phyloP scores from a whole-genome alignment of 2,888 invertebrate species.

The Dermolepida albohirtum region DNA sequence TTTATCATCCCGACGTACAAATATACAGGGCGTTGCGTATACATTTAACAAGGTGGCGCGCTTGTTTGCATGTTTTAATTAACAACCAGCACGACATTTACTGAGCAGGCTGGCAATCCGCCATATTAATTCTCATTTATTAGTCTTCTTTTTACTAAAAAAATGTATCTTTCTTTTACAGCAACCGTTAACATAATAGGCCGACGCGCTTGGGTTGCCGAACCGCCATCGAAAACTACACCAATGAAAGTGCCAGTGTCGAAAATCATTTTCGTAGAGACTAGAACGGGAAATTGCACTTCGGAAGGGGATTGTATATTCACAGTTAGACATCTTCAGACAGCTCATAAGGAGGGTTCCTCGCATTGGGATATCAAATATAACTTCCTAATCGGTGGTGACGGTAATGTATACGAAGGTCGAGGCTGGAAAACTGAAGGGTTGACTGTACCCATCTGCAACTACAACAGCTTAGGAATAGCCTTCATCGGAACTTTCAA shows the following conservation, averaged over 20 bases:
- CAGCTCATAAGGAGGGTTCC: constrained; percentile 75
- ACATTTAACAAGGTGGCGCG: too few species aligned
- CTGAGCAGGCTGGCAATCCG: too few species aligned
- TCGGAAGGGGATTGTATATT: constrained; percentile 28
- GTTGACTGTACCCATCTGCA: constrained; percentile 77
- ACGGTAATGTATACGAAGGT: constrained; percentile 78
- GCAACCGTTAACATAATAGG: constrained; percentile 24
- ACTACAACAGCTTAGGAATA: constrained; percentile 75
- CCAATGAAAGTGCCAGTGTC: constrained; percentile 19
- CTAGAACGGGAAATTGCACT: constrained; percentile 16
- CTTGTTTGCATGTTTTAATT: too few species aligned
- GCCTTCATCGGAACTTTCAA: constrained; percentile 81
- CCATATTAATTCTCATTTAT: too few species aligned
- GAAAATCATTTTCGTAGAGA: constrained; percentile 36
- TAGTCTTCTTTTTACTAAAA: background rate
- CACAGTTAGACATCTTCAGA: constrained; percentile 64
- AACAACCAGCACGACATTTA: too few species aligned
- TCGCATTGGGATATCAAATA: constrained; percentile 75
- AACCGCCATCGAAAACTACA: background rate
- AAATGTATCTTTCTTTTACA: constrained; percentile 18
- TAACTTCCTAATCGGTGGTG: constrained; percentile 80
- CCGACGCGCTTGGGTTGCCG: constrained; percentile 35
- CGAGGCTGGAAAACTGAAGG: constrained; percentile 79
- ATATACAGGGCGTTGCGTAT: too few species aligned
- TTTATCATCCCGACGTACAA: too few species aligned